Evolutionary conservation across 2,797 vertebrate genomes (phyloP), one percentile per base, ranked within the genome.

Genomic region (Tragopan temminckii): DNA sequence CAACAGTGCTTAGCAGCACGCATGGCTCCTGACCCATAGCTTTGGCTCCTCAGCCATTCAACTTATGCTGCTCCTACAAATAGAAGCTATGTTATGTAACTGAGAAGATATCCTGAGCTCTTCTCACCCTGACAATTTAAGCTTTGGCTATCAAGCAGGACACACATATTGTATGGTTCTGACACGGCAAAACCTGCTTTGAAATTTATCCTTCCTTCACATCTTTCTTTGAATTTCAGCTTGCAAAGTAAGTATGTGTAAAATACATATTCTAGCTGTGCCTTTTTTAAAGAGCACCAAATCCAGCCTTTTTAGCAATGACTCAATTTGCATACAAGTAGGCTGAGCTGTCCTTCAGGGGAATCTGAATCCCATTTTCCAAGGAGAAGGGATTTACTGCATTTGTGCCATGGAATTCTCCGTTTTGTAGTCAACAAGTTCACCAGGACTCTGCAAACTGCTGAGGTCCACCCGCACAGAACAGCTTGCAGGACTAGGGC

Each of bases 391-490:
- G n/a, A 59, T 80, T 89, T 86, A 67, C 53, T 2, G 0, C 52
- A 36, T 75, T 63, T 36, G 48, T 85, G 20, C 36, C 61, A 53
- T 69, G 43, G 55, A 78, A 67, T 79, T 92, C 90, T 92, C 29
- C 40, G 15, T 84, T 95, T 88, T 89, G 67, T 31, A 92, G 46
- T 57, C 79, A 80, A 87, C 67, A 80, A 81, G 94, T 77, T 53
- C 93, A 83, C 33, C 17, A 2, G 74, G 46, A 85, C 77, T 94
- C 74, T 79, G 62, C 1, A 1, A 79, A 80, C 48, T 20, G 0
- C 90, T 63, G 50, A 70, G 59, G 63, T 81, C 80, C 94, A 92
- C 93, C 92, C 45, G 17, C 94, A 95, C 74, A 88, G 72, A 97
- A 89, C 95, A 97, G 96, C 89, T 95, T 96, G 95, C 0, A 0